Base-by-base conservation (phyloP, 2,888 invertebrate species). In the Leptura quadrifasciata region DNA sequence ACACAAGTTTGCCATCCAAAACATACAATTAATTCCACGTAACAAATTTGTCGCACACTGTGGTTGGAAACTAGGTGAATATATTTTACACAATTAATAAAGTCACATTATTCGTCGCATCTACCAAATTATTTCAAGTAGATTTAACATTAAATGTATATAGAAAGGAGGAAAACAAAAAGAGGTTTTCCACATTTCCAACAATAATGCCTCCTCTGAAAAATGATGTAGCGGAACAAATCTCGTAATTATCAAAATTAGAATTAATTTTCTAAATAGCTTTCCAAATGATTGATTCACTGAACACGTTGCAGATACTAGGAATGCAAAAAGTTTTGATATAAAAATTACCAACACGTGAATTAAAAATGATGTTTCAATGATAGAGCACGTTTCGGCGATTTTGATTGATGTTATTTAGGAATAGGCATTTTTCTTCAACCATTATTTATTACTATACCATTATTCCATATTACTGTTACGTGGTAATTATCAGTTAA, bases 351-450 rank as follows among this genome's bases (percentile, higher is more conserved):
- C 39, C 39, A 21, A 64, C 39, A 15, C 63, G 18, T 60, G 52
- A 71, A 74, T 74, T 77, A 77, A 74, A 77, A 81, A 81, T 79
- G 81, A 81, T 80, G 75, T 77, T 68, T 71, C 64, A 74, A 75
- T 81, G 81, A 81, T 81, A 77, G 68, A 75, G 79, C 80, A 81
- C 79, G 79, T 80, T 81, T 75, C 57, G 76, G 68, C 75, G 81
- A 78, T 79, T 75, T 65, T 79, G 80, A 80, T 79, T 79, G 79
- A 80, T 79, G 76, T 39, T 39, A 39, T 39, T 63, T 35, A 27
- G 31, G 35, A 39, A 39, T 20, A 18, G 63, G 63, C 18, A 17
- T 63, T 60, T 63, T 63, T 10, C 20, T 31, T 39, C 10, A 39
- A 35, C 9, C 31, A 31, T 35, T 35, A 63, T 63, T 63, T 63